phyloP scores from a whole-genome alignment of 2,113 vertebrate species.

The Bujurquina vittata region DNA sequence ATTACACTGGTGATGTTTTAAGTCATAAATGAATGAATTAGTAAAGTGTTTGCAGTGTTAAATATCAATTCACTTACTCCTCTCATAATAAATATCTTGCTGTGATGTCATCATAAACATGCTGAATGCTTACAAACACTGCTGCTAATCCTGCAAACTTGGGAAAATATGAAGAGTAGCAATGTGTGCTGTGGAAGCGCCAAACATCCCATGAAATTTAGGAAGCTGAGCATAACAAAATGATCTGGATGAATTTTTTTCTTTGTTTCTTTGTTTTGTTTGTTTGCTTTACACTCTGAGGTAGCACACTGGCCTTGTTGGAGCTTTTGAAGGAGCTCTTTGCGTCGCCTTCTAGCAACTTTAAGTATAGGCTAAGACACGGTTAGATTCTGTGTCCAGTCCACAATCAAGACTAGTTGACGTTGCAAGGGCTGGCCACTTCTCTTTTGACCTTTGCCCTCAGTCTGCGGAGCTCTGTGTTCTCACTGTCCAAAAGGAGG shows the following conservation, averaged over 20 bases:
- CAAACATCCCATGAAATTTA: not conserved
- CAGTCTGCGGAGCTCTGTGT: conserved; percentile 84
- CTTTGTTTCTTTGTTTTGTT: not conserved
- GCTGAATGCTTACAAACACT: not conserved
- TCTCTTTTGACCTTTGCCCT: conserved; percentile 84
- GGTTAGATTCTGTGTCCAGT: not conserved
- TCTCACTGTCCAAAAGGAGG: conserved; percentile 80
- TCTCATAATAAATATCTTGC: not conserved
- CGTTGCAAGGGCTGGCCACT: conserved; percentile 80
- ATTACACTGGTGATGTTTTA: not conserved
- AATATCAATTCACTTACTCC: not conserved
- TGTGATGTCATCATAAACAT: conserved; percentile 8
- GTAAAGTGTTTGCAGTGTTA: conserved; percentile 15
- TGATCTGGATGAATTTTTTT: not conserved
- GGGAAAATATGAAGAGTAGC: not conserved
- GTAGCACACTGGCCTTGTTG: not conserved
- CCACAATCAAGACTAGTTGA: conserved; percentile 79
- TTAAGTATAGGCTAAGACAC: not conserved
- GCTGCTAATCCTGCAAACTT: conserved; percentile 9
- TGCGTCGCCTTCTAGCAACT: not conserved
- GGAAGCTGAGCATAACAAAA: not conserved
- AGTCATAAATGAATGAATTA: not conserved
- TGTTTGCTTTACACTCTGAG: not conserved
- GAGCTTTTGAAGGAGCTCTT: not conserved
- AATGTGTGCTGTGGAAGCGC: not conserved